Percentiles rank a stretch among this genome's conserved stretches.
Evolutionary conservation across 2,888 invertebrate species (phyloP).

Genomic region (Epinotia bilunana): DNA sequence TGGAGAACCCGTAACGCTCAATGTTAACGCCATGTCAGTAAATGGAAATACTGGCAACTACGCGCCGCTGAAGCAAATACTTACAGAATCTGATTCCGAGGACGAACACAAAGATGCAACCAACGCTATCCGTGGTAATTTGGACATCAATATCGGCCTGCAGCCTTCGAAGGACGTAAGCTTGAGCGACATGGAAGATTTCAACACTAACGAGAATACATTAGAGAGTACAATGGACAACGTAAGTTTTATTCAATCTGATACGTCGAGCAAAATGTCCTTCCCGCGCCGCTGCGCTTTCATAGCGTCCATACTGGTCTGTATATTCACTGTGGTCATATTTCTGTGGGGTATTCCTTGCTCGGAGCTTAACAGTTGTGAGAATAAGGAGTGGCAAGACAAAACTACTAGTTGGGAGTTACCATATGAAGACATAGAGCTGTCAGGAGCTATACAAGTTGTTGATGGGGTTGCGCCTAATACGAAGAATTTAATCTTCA

Average conservation of each 20-base stretch:
- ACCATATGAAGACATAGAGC: constrained; percentile 87
- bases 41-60: constrained; percentile 85
- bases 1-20: constrained; percentile 28
- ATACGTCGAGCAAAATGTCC: constrained; percentile 86
- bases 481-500: constrained; percentile 89
- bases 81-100: constrained; percentile 91
- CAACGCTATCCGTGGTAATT: constrained; percentile 69
- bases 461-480: constrained; percentile 86
- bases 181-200: constrained; percentile 78
- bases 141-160: constrained; percentile 77
- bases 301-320: constrained; percentile 88
- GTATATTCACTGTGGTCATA: constrained; percentile 88
- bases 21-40: constrained; percentile 69
- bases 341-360: constrained; percentile 92
- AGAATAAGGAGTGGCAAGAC: constrained; percentile 80
- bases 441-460: constrained; percentile 88
- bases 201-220: constrained; percentile 76
- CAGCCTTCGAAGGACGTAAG: constrained; percentile 78
- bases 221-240: constrained; percentile 80
- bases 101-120: constrained; percentile 83
- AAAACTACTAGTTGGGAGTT: constrained; percentile 88
- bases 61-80: constrained; percentile 90
- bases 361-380: constrained; percentile 87
- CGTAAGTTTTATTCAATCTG: constrained; percentile 79
- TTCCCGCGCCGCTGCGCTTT: constrained; percentile 87